Evolutionary conservation across 2,888 invertebrate genomes (phyloP).

Genomic region (Coelopa pilipes): DNA sequence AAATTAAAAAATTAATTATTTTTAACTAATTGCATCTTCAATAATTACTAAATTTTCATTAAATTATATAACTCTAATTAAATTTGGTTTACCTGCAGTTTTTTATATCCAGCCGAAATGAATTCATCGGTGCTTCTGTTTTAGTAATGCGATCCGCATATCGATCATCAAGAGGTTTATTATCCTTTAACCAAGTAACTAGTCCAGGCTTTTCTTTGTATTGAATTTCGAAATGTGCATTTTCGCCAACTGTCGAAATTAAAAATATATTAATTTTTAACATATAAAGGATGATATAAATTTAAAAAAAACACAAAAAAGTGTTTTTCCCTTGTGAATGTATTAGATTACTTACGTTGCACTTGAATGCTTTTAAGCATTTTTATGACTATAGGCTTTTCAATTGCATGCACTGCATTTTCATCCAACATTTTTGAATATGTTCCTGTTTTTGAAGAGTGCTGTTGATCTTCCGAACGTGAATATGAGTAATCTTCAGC

Average conservation of each 20-base stretch:
- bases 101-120: constrained; percentile 78
- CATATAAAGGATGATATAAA: too few species aligned
- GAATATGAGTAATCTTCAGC: too few species aligned
- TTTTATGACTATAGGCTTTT: constrained; percentile 78
- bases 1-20: too few species aligned
- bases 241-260: constrained; percentile 77
- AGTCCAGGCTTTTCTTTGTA: constrained; percentile 74
- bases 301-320: background rate
- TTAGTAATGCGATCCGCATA: constrained; percentile 79
- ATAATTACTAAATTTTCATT: too few species aligned
- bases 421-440: background rate
- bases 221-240: constrained; percentile 82
- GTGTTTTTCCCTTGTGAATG: too few species aligned
- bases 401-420: constrained; percentile 34
- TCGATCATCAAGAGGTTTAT: constrained; percentile 80
- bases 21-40: too few species aligned
- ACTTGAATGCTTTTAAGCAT: constrained; percentile 81
- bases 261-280: too few species aligned
- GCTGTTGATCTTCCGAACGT: background rate
- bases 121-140: constrained; percentile 71
- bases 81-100: constrained; percentile 70
- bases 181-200: constrained; percentile 89
- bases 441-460: background rate
- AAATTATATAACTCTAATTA: too few species aligned
- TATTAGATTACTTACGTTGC: constrained; percentile 76